Percentiles rank a stretch among this genome's conserved stretches.
Conservation (phyloP, 2,113 vertebrate species). For the Polypterus bichir region DNA sequence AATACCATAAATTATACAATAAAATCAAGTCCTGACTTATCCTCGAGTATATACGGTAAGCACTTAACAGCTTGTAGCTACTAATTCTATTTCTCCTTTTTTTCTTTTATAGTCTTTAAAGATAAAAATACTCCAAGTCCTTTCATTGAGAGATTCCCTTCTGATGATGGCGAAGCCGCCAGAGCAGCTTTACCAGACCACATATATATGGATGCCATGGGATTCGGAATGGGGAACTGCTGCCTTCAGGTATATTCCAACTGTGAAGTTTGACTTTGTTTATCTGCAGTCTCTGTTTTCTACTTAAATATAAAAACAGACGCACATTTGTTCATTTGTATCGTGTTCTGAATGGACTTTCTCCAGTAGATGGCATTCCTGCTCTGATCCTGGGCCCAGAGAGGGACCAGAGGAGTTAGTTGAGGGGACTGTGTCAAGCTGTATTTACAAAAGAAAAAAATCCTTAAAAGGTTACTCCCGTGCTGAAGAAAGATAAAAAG, state of each 20-base stretch:
- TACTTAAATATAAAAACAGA: neutral
- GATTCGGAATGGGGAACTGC: slow-evolving; percentile 97
- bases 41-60: neutral
- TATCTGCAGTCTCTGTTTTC: neutral
- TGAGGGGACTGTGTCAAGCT: too few relatives aligned
- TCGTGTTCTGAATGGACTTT: too few relatives aligned
- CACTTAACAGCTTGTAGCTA: neutral
- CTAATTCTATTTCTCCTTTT: slow-evolving; percentile 10
- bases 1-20: too few relatives aligned
- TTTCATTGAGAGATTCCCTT: slow-evolving; percentile 75
- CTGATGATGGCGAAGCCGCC: slow-evolving; percentile 71
- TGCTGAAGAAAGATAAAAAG: too few relatives aligned
- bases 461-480: too few relatives aligned
- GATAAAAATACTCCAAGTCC: slow-evolving; percentile 77
- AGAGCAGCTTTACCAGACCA: slow-evolving; percentile 70
- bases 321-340: too few relatives aligned
- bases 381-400: too few relatives aligned
- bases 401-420: too few relatives aligned
- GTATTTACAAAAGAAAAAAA: too few relatives aligned
- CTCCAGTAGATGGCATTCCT: too few relatives aligned
- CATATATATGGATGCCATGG: slow-evolving; percentile 97
- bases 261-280: neutral
- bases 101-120: slow-evolving; percentile 67
- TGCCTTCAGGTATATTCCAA: slow-evolving; percentile 76
- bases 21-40: too few relatives aligned